A percentile compares a stretch with the other conserved stretches of the same genome.
These are phyloP conservation scores for Thaleichthys pacificus DNA, from an alignment of 2,797 vertebrate genomes.

Conservation along the genomic window DNA sequence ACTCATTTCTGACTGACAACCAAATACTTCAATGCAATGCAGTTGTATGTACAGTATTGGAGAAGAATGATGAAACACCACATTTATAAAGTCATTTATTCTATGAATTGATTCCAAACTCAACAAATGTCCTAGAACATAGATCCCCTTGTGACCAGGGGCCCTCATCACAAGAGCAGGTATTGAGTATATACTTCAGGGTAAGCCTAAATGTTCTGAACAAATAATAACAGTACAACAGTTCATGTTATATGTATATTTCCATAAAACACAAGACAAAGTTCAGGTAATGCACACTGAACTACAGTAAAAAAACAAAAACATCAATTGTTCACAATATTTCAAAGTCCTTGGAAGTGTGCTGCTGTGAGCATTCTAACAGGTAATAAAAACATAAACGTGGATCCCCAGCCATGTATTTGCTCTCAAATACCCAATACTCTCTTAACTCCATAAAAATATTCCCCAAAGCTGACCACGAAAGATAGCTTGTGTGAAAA, in stretches of 20 bases:
- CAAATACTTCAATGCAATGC: not conserved
- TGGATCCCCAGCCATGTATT: not conserved
- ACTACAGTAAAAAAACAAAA: not conserved
- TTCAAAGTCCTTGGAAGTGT: not conserved
- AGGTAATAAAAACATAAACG: not conserved
- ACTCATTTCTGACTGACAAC: not conserved
- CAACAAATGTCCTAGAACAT: not conserved
- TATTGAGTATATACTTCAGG: not conserved
- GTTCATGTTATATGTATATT: not conserved
- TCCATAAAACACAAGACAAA: not conserved
- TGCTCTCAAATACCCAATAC: not conserved
- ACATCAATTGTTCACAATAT: not conserved
- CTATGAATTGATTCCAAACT: not conserved
- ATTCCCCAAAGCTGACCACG: not conserved
- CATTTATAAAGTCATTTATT: constrained; percentile 13
- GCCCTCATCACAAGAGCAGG: not conserved
- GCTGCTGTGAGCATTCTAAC: not conserved
- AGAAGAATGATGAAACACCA: not conserved
- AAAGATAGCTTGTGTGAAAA: not conserved
- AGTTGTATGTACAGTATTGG: not conserved
- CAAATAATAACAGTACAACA: not conserved
- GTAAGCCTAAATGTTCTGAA: not conserved
- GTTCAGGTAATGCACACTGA: not conserved
- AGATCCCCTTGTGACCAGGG: not conserved
- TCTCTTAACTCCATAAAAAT: not conserved